Evolutionary conservation across 2,113 vertebrate genomes (phyloP).

Genomic region (Spea multiplicata): DNA sequence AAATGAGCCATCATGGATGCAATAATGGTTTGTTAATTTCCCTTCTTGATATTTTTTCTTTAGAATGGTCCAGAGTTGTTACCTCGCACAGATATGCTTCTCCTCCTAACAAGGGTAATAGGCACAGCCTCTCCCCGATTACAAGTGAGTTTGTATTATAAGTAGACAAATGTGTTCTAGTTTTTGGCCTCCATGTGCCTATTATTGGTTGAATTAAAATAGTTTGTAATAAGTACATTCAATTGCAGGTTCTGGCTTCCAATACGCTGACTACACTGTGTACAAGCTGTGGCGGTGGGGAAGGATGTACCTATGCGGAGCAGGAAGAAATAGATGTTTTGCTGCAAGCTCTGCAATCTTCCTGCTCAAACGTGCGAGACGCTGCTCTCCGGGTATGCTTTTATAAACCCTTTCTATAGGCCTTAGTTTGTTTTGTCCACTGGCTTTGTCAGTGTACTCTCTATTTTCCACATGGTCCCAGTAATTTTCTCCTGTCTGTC

Average conservation of each 20-base stretch:
- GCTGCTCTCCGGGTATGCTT: slow-evolving; percentile 83
- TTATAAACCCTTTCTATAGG: background rate
- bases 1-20: no score
- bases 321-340: slow-evolving; percentile 90
- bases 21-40: no score
- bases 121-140: slow-evolving; percentile 80
- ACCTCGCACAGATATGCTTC: slow-evolving; percentile 88
- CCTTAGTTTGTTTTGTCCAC: background rate
- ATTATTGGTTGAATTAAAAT: background rate
- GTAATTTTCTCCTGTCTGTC: background rate
- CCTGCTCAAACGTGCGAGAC: slow-evolving; percentile 88
- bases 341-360: slow-evolving; percentile 80
- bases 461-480: no score
- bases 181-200: background rate
- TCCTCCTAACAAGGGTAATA: slow-evolving; percentile 82
- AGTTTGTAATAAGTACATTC: background rate
- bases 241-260: slow-evolving; percentile 84
- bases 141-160: slow-evolving; percentile 70
- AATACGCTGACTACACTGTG: slow-evolving; percentile 82
- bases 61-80: slow-evolving; percentile 92
- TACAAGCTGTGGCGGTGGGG: slow-evolving; percentile 79
- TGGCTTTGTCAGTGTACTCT: no score
- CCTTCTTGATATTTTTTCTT: slow-evolving; percentile 1
- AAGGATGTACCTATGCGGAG: slow-evolving; percentile 86
- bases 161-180: background rate